Base-by-base conservation (phyloP, 2,888 invertebrate species). In the Zootermopsis nevadensis region DNA sequence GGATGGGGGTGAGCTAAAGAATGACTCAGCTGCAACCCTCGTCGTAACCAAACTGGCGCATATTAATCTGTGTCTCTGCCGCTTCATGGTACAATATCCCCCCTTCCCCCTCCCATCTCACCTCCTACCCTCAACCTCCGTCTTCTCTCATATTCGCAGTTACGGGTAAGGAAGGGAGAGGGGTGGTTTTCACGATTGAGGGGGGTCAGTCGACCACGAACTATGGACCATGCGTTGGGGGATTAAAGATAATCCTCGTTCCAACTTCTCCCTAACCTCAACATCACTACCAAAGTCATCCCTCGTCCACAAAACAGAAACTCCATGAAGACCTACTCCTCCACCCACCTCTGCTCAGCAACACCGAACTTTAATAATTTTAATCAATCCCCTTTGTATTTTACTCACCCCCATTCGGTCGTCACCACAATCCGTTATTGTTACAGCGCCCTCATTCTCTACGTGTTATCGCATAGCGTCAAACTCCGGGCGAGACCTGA, bases 21-120 rank as follows among this genome's bases (percentile, higher is more conserved):
- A 77, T 76, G 77, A 66, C 66, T 77, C 77, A 72, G 35, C 80
- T 22, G 19, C 67, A 55, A 33, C 74, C 69, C 77, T n/a, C 60
- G 24, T 12, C 77, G 48, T 77, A 72, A 81, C 72, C 74, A 81
- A 53, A 81, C 72, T 33, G 69, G 31, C 48, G 82, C 72, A 82
- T 82, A 82, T 82, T 82, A 82, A 82, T 82, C 79, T 83, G 69
- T 83, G 79, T 66, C 79, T 30, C 77, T 55, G 77, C 48, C 15
- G 48, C 48, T 60, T 60, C 60, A 27, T n/a, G 27, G 31, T 31
- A 66, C 79, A 60, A 60, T 66, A 60, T 79, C 79, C 60, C 60
- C 79, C 79, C 38, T 22, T 22, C 35, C 74, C 53, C 35, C 31
- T 15, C n/a, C 2, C 33, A 31, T 15, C 31, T 48, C 48, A 48